Base-by-base conservation (phyloP, 2,888 invertebrate genomes). In the Phortica okadai region DNA sequence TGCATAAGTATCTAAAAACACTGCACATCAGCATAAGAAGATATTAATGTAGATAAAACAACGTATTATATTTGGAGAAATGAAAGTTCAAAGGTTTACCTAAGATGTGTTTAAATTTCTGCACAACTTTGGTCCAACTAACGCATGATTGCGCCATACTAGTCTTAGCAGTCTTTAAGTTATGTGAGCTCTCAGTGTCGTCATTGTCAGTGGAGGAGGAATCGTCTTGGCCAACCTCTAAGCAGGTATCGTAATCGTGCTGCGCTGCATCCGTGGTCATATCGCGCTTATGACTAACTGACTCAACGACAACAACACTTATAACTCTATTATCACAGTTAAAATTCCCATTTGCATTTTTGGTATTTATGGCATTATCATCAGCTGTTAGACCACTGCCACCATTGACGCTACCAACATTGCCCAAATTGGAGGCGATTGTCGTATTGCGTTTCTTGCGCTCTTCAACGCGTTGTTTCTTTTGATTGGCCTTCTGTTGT, bases 71-170 rank as follows among this genome's bases (percentile, higher is more conserved):
- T 70, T 21, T 67, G 1, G 42, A 21, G 21, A 21, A 21, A n/a
- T n/a, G 10, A 74, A 42, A 3, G n/a, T 62, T 64, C 33, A 45
- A 45, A 10, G 45, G 10, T 45, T 89, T 89, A 90, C 88, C 89
- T 87, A 89, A 77, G 44, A 90, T 90, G 74, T 87, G 85, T 82
- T 88, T 90, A 78, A 90, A 90, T 76, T 89, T 90, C 79, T 90
- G 89, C 80, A 90, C 81, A 76, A 90, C 88, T 86, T 90, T 90
- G 69, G 88, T 90, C 91, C 91, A 91, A 83, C 90, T 91, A 79
- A 91, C 89, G 83, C 91, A 91, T 79, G 90, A 87, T 77, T 88
- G 88, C 69, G 90, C 87, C 80, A 83, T 79, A 77, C 83, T 77
- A 78, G 81, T 76, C 76, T 85, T 85, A 54, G 79, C 82, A 84